Base-by-base conservation (phyloP, 2,888 invertebrate species). In the Meta bourneti region DNA sequence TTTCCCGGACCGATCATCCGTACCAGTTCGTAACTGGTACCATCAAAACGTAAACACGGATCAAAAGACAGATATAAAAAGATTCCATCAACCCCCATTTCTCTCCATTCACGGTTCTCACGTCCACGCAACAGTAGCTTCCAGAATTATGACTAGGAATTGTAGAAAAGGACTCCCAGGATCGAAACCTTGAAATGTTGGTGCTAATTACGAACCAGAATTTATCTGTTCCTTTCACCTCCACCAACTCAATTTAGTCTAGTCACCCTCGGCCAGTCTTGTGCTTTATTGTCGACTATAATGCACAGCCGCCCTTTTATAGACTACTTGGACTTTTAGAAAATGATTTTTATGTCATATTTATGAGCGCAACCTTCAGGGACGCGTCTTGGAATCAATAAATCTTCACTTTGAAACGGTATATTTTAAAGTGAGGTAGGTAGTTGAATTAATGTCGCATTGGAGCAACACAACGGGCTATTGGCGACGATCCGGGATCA, bases 111-210 rank as follows among this genome's bases (percentile, higher is more conserved):
- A 11, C 74, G 52, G 7, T 54, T 84, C 61, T 54, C 74, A 85
- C 69, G 51, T 71, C 69, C 77, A 86, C 77, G 70, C 61, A 70
- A 77, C 7, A 78, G 70, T 52, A 78, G 78, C 48, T 51, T 19
- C 48, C 19, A 77, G 70, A 86, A 51, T 52, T 78, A 78, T 51
- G 19, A 51, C 71, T 2, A 11, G 13, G 34, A 34, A 71, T 70
- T 70, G 70, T 48, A 49, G 70, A 51, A 71, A 70, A 20, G 7
- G 71, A 16, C 9, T 82, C 48, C 48, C 51, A 13, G 77, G 78
- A 4, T 16, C 51, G 11, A n/a, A 13, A 52, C 85, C 85, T 86
- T 86, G 85, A 86, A 86, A 70, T 78, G 85, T 78, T 61, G 13
- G 77, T 19, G 78, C 48, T 78, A 69, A 86, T 70, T 70, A 20